These are phyloP conservation scores for Sternotherus odoratus DNA, from an alignment of 2,797 vertebrate species.

Conservation along the genomic window DNA sequence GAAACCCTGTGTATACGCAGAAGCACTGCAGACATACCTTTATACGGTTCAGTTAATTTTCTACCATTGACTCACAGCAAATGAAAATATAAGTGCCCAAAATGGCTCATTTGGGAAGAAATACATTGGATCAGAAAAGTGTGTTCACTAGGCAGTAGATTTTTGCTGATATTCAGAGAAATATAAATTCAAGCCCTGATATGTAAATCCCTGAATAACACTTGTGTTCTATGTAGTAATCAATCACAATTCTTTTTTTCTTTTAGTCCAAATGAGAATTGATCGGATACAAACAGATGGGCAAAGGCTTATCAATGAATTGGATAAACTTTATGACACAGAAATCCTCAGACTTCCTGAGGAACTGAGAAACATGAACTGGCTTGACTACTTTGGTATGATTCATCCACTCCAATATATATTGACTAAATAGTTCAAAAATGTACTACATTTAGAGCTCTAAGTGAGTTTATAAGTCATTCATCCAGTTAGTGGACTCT, in stretches of 20 bases:
- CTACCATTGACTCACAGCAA: not conserved
- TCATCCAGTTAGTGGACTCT: not conserved
- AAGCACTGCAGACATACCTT: not conserved
- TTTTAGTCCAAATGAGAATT: conserved; percentile 84
- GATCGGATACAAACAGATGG: conserved; percentile 80
- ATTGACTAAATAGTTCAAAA: not conserved
- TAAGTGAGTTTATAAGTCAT: not conserved
- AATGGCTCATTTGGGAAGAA: not conserved
- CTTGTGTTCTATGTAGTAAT: not conserved
- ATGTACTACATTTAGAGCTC: not conserved
- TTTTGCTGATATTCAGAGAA: not conserved
- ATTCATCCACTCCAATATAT: not conserved
- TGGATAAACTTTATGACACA: conserved; percentile 87
- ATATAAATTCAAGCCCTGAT: not conserved
- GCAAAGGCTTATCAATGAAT: conserved; percentile 85
- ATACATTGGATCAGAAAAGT: not conserved
- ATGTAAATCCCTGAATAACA: not conserved
- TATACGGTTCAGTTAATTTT: not conserved
- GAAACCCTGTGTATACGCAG: not conserved
- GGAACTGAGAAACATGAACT: conserved; percentile 85
- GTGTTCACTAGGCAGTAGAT: not conserved
- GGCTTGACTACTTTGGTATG: conserved; percentile 87
- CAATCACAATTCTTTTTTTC: not conserved
- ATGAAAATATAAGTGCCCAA: not conserved
- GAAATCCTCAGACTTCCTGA: conserved; percentile 87